Evolutionary conservation across 2,113 vertebrate species (phyloP).

Genomic region (Emydocephalus ijimae): DNA sequence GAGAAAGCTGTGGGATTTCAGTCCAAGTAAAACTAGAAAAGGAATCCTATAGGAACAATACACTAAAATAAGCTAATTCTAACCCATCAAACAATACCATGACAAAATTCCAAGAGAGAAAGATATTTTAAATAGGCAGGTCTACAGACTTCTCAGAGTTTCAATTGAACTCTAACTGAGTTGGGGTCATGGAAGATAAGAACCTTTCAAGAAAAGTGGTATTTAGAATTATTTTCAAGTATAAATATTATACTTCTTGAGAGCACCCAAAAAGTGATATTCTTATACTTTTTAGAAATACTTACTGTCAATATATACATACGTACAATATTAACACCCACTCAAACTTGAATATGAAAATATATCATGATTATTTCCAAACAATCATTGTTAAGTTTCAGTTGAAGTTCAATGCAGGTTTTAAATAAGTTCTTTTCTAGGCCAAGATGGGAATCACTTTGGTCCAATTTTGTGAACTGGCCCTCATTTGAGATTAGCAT

Average conservation of each 20-base stretch:
- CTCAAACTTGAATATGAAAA: background rate
- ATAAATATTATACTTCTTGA: background rate
- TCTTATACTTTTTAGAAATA: background rate
- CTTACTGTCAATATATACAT: background rate
- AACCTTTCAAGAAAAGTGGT: background rate
- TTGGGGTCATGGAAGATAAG: background rate
- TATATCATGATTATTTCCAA: background rate
- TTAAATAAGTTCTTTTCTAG: background rate
- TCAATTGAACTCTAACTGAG: background rate
- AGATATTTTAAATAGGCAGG: background rate
- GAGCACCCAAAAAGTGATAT: background rate
- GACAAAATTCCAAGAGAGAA: background rate
- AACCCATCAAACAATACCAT: background rate
- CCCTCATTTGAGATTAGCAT: background rate
- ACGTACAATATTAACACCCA: background rate
- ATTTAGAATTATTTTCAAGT: background rate
- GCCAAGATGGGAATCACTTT: background rate
- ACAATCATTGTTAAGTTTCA: background rate
- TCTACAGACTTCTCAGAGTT: background rate
- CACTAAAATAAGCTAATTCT: background rate
- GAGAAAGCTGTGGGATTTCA: background rate
- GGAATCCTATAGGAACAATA: background rate
- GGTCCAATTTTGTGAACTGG: background rate
- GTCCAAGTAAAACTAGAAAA: background rate
- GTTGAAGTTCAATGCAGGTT: background rate